phyloP scores from a whole-genome alignment of 2,113 vertebrate genomes.

The Ibidorhyncha struthersii region DNA sequence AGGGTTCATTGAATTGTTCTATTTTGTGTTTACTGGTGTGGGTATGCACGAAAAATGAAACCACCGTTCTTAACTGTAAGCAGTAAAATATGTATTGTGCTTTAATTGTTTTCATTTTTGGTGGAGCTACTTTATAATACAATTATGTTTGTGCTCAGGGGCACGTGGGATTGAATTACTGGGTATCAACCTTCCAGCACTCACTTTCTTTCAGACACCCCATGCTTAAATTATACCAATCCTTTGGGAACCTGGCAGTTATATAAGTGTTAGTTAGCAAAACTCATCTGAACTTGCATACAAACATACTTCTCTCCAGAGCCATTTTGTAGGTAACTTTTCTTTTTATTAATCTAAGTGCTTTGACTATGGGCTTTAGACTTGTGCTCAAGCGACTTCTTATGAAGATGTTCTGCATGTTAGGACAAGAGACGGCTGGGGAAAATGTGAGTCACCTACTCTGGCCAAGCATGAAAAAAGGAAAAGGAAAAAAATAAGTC shows the following conservation, averaged over 20 bases:
- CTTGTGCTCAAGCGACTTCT: background rate
- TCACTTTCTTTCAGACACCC: background rate
- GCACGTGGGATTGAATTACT: background rate
- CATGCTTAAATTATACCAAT: background rate
- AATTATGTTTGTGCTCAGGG: background rate
- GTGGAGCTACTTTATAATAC: background rate
- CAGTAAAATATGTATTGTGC: background rate
- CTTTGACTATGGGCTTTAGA: background rate
- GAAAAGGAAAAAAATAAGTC: background rate
- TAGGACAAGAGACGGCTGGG: background rate
- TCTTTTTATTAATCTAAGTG: background rate
- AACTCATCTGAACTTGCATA: background rate
- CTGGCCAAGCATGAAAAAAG: background rate
- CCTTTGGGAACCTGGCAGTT: background rate
- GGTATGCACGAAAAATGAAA: background rate
- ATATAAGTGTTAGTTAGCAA: background rate
- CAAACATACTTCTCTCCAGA: background rate
- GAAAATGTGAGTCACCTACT: background rate
- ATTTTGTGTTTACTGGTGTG: background rate
- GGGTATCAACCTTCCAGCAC: background rate
- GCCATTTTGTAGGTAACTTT: background rate
- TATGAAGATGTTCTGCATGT: background rate
- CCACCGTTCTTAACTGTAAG: background rate
- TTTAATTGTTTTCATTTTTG: constrained; percentile 49
- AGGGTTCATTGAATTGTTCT: background rate